Conservation (phyloP, 2,888 invertebrate genomes). For the Caenorhabditis plicata region DNA sequence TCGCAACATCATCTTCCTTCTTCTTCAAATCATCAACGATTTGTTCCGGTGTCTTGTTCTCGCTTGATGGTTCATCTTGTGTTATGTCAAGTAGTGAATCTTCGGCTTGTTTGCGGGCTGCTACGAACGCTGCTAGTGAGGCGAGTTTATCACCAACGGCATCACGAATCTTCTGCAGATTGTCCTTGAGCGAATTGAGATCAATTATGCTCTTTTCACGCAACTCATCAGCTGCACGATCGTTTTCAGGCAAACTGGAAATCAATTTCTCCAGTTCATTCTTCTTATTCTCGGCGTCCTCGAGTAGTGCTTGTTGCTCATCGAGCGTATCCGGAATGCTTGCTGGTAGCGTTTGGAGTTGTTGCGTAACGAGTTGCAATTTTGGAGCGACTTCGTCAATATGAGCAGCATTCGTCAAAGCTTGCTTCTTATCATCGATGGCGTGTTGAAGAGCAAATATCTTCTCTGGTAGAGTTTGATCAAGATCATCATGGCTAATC, state of each 20-base stretch:
- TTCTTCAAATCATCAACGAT: slow-evolving; percentile 16
- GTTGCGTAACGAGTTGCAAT: slow-evolving; percentile 18
- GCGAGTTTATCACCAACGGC: slow-evolving; percentile 41
- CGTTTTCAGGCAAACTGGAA: slow-evolving; percentile 20
- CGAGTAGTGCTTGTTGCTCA: slow-evolving; percentile 30
- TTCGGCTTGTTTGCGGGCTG: slow-evolving; percentile 40
- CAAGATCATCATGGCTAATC: slow-evolving; percentile 19
- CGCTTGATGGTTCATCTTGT: not conserved
- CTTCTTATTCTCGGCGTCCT: slow-evolving; percentile 27
- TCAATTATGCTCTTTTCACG: slow-evolving; percentile 37
- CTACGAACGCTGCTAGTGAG: slow-evolving; percentile 40
- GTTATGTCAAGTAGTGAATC: slow-evolving; percentile 11
- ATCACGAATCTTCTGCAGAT: slow-evolving; percentile 26
- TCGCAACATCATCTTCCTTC: slow-evolving; percentile 17
- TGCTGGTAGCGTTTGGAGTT: slow-evolving; percentile 20
- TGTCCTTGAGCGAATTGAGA: slow-evolving; percentile 34
- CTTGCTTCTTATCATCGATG: slow-evolving; percentile 19
- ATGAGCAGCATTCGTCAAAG: slow-evolving; percentile 17
- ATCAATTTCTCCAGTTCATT: slow-evolving; percentile 29
- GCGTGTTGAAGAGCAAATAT: slow-evolving; percentile 6
- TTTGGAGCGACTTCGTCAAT: slow-evolving; percentile 28
- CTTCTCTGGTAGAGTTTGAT: slow-evolving; percentile 12
- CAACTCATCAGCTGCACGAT: slow-evolving; percentile 30
- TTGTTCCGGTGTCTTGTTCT: slow-evolving; percentile 14
- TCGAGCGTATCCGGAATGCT: slow-evolving; percentile 16